Percentiles rank a stretch among this genome's conserved stretches.
Evolutionary conservation across 2,888 invertebrate genomes (phyloP).

Genomic region (Xestia xanthographa): DNA sequence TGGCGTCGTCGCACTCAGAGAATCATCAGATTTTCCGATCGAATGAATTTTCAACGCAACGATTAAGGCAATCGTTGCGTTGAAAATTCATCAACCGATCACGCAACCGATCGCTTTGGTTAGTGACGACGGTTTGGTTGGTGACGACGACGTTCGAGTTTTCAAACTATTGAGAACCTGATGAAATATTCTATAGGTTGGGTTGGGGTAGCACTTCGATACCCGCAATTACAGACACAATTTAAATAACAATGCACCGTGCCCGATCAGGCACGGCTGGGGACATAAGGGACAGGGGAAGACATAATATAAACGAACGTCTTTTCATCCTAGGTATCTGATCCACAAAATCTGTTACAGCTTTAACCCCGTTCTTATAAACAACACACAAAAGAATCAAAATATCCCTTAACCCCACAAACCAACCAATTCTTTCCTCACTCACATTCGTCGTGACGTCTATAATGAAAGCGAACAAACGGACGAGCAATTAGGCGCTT

Average conservation of each 20-base stretch:
- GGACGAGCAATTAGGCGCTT: conserved; percentile 67
- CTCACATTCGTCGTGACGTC: conserved; percentile 25
- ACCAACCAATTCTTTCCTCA: conserved; percentile 17
- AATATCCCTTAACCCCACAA: neutral
- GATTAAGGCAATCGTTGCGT: neutral
- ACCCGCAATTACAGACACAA: no score
- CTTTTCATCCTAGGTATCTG: neutral
- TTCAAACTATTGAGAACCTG: neutral
- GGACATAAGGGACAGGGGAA: no score
- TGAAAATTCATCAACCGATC: no score
- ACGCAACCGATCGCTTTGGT: neutral
- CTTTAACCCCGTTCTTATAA: neutral
- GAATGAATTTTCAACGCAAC: neutral
- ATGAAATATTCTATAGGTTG: no score
- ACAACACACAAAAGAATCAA: neutral
- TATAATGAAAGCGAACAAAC: conserved; percentile 55
- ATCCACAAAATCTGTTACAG: neutral
- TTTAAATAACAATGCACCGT: no score
- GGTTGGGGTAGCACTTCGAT: no score
- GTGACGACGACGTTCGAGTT: neutral
- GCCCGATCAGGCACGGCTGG: no score
- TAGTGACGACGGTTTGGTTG: no score
- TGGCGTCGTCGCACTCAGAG: neutral
- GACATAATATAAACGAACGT: neutral
- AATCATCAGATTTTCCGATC: neutral